These are phyloP conservation scores for Corythornis cristatus DNA, from an alignment of 2,113 vertebrate species.

Conservation along the genomic window DNA sequence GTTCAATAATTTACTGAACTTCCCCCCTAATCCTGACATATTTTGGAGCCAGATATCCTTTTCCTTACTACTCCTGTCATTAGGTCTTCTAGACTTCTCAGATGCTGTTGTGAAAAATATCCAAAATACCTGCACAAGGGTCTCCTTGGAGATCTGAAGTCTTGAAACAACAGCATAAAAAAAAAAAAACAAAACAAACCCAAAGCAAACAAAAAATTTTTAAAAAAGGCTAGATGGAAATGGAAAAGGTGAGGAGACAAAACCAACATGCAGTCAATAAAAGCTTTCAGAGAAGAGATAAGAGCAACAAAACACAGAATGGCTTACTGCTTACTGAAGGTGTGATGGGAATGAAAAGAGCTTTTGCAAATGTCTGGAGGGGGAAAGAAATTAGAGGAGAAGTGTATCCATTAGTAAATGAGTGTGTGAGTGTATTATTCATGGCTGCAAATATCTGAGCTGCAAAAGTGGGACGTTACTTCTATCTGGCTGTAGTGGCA, in stretches of 20 bases:
- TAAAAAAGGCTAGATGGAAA: not conserved
- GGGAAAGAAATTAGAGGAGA: slow-evolving; percentile 35
- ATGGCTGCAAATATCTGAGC: slow-evolving; percentile 17
- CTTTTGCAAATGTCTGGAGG: slow-evolving; percentile 47
- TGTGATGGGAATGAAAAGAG: slow-evolving; percentile 54
- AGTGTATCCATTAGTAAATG: slow-evolving; percentile 53
- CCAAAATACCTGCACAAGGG: slow-evolving; percentile 7
- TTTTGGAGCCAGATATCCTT: not conserved
- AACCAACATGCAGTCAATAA: slow-evolving; percentile 48
- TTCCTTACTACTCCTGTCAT: not conserved
- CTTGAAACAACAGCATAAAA: not conserved
- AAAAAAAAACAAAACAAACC: too few species aligned
- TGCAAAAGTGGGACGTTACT: not conserved
- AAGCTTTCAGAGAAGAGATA: slow-evolving; percentile 45
- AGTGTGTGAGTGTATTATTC: slow-evolving; percentile 31
- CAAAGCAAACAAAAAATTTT: too few species aligned
- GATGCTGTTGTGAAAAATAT: not conserved
- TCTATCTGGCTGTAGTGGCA: not conserved
- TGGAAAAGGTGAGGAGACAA: slow-evolving; percentile 43
- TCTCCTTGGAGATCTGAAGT: not conserved
- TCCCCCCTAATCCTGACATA: not conserved
- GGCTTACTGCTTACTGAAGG: slow-evolving; percentile 6
- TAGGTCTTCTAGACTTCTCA: not conserved
- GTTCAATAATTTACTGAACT: not conserved
- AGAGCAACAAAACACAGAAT: slow-evolving; percentile 27